phyloP scores from a whole-genome alignment of 1,140 invertebrate genomes.

The Conus betulinus region DNA sequence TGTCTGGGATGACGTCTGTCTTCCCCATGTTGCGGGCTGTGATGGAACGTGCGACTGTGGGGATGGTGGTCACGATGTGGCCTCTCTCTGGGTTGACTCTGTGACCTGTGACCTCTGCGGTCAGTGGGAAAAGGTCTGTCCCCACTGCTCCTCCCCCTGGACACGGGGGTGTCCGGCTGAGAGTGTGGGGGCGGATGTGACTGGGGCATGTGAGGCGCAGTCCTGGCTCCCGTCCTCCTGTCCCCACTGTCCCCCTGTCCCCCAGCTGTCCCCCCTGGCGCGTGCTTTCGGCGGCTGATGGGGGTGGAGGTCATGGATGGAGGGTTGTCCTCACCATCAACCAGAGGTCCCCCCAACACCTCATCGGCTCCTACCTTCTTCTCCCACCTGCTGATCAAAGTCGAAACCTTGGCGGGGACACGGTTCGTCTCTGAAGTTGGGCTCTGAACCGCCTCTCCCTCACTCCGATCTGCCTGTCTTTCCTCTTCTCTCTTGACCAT shows the following conservation, averaged over 20 bases:
- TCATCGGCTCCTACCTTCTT: conserved; percentile 42
- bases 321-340: conserved; percentile 46
- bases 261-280: not conserved
- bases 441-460: not conserved
- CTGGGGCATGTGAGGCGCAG: not conserved
- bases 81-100: conserved; percentile 8
- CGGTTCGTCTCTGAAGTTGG: not conserved
- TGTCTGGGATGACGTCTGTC: conserved; percentile 10
- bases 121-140: not conserved
- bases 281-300: conserved; percentile 46
- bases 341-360: conserved; percentile 22
- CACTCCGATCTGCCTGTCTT: not conserved
- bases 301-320: conserved; percentile 64
- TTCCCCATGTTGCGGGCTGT: not conserved
- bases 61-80: not conserved
- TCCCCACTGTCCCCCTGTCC: too few species aligned
- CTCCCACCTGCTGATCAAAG: conserved; percentile 63
- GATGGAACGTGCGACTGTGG: not conserved
- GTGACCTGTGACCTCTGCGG: not conserved
- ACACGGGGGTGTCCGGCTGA: not conserved
- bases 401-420: conserved; percentile 20
- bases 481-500: not conserved
- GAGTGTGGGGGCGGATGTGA: not conserved
- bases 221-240: conserved; percentile 1
- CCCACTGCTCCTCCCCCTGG: not conserved